Percentiles rank a stretch among this genome's conserved stretches.
phyloP scores from a whole-genome alignment of 1,140 invertebrate genomes.

The Tetramorium alpestre region DNA sequence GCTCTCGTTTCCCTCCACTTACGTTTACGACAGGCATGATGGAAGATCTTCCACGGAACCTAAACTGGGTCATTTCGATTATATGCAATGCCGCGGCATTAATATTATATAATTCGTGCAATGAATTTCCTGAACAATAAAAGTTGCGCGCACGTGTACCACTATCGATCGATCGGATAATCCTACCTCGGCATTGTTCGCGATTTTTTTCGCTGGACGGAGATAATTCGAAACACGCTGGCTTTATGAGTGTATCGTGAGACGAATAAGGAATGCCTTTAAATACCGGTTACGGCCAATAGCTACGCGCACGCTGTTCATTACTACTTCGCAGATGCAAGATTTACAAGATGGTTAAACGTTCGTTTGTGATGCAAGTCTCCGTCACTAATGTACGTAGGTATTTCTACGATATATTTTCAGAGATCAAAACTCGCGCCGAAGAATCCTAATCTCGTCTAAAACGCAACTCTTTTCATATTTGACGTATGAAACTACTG shows the following conservation, averaged over 20 bases:
- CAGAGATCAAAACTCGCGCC: background rate
- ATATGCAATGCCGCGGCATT: background rate
- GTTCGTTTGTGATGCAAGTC: conserved; percentile 47
- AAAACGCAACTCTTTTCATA: background rate
- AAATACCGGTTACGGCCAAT: conserved; percentile 67
- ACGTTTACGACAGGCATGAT: background rate
- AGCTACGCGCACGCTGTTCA: conserved; percentile 36
- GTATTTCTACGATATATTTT: conserved; percentile 1
- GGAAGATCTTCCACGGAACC: background rate
- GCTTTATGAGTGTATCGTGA: conserved; percentile 66
- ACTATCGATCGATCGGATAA: conserved; percentile 21
- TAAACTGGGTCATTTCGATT: conserved; percentile 59
- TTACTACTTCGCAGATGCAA: conserved; percentile 40
- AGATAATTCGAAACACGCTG: conserved; percentile 69
- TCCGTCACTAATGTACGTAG: background rate
- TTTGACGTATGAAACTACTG: background rate
- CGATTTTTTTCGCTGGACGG: conserved; percentile 14
- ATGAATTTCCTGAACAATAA: conserved; percentile 36
- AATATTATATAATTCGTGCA: conserved; percentile 28
- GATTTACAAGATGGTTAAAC: conserved; percentile 52
- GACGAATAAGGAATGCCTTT: conserved; percentile 67
- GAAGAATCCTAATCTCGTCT: background rate
- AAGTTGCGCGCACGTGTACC: conserved; percentile 47
- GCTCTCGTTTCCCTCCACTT: background rate
- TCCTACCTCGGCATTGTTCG: conserved; percentile 62